Conservation (phyloP, 2,797 vertebrate genomes). For the Eleutherodactylus coqui region DNA sequence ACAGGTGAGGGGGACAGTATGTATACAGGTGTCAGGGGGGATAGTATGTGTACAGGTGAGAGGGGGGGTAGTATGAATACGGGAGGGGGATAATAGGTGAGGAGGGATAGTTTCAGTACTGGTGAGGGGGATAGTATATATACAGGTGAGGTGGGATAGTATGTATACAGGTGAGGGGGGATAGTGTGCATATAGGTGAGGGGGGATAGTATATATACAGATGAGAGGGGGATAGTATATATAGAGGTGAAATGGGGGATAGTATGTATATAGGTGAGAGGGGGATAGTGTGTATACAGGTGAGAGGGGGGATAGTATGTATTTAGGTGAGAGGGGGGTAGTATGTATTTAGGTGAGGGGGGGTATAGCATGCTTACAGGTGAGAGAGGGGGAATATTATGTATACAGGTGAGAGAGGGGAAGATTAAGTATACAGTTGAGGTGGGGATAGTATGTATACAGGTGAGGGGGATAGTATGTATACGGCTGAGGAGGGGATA, state of each 20-base stretch:
- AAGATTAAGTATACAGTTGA: background rate
- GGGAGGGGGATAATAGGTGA: background rate
- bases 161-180: background rate
- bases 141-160: conserved; percentile 6
- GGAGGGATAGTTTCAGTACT: too few relatives aligned
- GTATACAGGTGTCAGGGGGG: too few relatives aligned
- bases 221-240: background rate
- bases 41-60: conserved; percentile 23
- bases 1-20: conserved; percentile 16
- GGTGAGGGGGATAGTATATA: background rate
- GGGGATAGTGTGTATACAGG: conserved; percentile 1
- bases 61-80: too few relatives aligned
- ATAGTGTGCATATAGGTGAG: background rate
- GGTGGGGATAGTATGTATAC: background rate
- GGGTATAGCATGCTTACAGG: background rate
- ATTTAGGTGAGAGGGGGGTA: background rate
- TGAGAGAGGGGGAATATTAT: background rate
- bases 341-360: background rate
- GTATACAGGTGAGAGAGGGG: background rate
- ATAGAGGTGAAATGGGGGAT: background rate
- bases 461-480: conserved; percentile 28
- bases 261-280: background rate
- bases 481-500: background rate
- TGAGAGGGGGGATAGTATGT: background rate
- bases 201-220: background rate